A percentile compares a stretch with the other conserved stretches of the same genome.
Evolutionary conservation across 2,888 invertebrate genomes (phyloP).

Genomic region (Coremacera marginata): DNA sequence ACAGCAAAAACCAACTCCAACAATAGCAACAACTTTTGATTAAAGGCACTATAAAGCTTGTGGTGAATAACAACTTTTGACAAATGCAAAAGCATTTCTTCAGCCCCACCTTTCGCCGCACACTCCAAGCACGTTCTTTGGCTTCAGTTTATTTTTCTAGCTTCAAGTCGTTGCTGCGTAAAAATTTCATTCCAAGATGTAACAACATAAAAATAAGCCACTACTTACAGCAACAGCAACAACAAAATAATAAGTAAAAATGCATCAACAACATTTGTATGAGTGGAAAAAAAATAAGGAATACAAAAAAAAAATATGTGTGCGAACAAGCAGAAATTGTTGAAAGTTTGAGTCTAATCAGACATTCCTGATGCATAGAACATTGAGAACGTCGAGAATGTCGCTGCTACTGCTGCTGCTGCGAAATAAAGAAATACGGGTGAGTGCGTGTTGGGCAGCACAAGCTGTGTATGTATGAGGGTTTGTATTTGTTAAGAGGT

Average conservation of each 20-base stretch:
- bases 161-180: constrained; percentile 10
- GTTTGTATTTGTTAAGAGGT: neutral
- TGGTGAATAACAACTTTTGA: constrained; percentile 16
- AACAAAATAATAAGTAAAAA: neutral
- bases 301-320: neutral
- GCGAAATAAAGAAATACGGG: neutral
- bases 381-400: constrained; percentile 39
- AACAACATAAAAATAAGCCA: too few relatives aligned
- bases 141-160: neutral
- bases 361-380: constrained; percentile 50
- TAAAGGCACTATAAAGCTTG: neutral
- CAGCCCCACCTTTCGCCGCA: neutral
- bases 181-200: neutral
- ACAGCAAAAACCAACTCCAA: too few relatives aligned
- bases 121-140: neutral
- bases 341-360: constrained; percentile 45
- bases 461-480: constrained; percentile 6
- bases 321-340: neutral
- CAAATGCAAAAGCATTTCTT: constrained; percentile 18
- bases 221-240: neutral
- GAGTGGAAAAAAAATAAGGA: neutral
- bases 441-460: neutral
- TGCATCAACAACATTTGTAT: neutral
- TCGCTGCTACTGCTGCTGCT: neutral
- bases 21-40: neutral